phyloP scores from a whole-genome alignment of 2,888 invertebrate species.

The Aquatica leii region DNA sequence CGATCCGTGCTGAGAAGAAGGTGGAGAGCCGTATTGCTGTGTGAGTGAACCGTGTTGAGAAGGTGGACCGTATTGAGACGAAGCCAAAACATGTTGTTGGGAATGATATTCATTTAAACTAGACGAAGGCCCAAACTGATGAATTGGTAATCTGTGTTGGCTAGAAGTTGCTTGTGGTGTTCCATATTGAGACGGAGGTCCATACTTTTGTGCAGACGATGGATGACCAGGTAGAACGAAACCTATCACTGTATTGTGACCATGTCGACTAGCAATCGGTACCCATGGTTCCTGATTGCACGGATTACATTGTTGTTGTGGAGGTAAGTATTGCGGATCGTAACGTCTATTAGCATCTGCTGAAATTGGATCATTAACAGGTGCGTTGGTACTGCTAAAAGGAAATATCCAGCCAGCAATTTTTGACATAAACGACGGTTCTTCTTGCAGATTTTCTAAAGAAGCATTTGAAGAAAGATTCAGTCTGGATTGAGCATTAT shows the following conservation, averaged over 20 bases:
- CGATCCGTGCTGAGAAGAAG: conserved; percentile 25
- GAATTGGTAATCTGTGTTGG: conserved; percentile 11
- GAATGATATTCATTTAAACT: conserved; percentile 29
- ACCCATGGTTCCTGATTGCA: conserved; percentile 86
- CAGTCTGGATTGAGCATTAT: conserved; percentile 48
- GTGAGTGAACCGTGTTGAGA: conserved; percentile 25
- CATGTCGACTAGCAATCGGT: conserved; percentile 68
- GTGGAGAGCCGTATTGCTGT: conserved; percentile 19
- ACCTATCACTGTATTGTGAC: conserved; percentile 50
- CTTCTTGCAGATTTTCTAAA: conserved; percentile 52
- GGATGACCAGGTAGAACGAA: conserved; percentile 46
- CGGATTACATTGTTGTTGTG: conserved; percentile 67
- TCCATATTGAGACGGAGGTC: conserved; percentile 25
- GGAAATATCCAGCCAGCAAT: conserved; percentile 71
- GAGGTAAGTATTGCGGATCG: conserved; percentile 39
- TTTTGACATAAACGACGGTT: conserved; percentile 59
- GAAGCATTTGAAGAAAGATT: conserved; percentile 61
- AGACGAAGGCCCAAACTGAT: conserved; percentile 46
- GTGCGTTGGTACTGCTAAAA: conserved; percentile 53
- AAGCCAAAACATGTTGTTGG: conserved; percentile 12
- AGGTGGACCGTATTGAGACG: conserved; percentile 13
- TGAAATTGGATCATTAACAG: conserved; percentile 39
- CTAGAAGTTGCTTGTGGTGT: no score
- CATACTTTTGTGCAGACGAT: conserved; percentile 28
- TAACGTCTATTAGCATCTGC: conserved; percentile 38